Evolutionary conservation across 2,797 vertebrate genomes (phyloP).

Genomic region (Hemitrygon akajei): DNA sequence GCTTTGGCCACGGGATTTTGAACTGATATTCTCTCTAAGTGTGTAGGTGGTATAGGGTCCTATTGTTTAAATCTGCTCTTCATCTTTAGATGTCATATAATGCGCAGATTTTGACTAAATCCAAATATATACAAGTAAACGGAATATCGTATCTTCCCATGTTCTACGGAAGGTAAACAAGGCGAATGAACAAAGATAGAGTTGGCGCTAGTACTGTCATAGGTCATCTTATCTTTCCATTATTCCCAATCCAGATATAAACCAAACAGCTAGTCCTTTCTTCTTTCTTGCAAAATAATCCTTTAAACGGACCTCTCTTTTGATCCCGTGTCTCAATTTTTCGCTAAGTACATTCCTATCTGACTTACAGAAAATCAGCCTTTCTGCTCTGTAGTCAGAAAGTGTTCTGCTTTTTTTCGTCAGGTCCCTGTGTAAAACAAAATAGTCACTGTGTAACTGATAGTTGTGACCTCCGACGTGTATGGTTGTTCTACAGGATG

Average conservation of each 20-base stretch:
- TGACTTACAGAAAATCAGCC: constrained; percentile 21
- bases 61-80: neutral
- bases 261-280: constrained; percentile 29
- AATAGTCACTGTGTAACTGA: constrained; percentile 1
- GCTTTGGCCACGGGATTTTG: neutral
- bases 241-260: constrained; percentile 35
- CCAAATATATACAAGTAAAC: constrained; percentile 28
- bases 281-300: constrained; percentile 32
- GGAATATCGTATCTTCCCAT: constrained; percentile 9
- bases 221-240: constrained; percentile 38
- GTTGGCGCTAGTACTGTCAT: constrained; percentile 33
- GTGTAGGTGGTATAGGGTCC: neutral
- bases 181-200: constrained; percentile 32
- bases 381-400: constrained; percentile 14
- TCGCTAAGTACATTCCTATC: constrained; percentile 30
- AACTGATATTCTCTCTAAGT: neutral
- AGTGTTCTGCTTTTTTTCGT: constrained; percentile 25
- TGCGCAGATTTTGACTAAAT: constrained; percentile 1
- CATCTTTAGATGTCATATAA: neutral
- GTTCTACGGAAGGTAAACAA: constrained; percentile 35
- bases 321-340: constrained; percentile 23
- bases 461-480: constrained; percentile 24
- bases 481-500: constrained; percentile 25
- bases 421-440: neutral
- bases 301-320: constrained; percentile 25